Percentiles rank a stretch among this genome's conserved stretches.
These are phyloP conservation scores for Neotoma lepida DNA, from an alignment of 2,113 vertebrate genomes.

Conservation along the genomic window DNA sequence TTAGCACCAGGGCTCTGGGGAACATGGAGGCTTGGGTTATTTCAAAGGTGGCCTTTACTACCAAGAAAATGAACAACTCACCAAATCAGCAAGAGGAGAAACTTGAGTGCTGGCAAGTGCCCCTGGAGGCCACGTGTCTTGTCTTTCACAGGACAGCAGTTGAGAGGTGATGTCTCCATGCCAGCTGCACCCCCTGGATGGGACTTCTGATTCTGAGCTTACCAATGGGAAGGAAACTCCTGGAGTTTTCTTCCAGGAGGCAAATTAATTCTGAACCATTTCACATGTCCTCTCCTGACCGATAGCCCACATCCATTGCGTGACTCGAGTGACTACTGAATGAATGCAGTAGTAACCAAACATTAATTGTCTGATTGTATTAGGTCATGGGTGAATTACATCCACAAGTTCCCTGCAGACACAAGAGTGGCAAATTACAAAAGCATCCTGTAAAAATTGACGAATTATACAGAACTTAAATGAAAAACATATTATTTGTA, in stretches of 20 bases:
- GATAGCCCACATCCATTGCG: neutral
- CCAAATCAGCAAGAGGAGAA: neutral
- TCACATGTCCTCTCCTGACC: neutral
- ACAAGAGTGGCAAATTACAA: neutral
- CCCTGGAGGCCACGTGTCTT: neutral
- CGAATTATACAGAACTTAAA: neutral
- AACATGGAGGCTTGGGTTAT: neutral
- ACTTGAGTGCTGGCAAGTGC: neutral
- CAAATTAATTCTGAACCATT: neutral
- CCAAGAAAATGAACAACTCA: neutral
- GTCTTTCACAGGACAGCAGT: neutral
- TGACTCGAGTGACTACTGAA: neutral
- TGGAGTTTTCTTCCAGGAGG: neutral
- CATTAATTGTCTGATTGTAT: neutral
- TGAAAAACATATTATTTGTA: conserved; percentile 1
- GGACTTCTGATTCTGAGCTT: neutral
- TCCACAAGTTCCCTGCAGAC: neutral
- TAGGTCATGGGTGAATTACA: neutral
- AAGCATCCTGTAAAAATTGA: neutral
- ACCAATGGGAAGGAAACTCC: neutral
- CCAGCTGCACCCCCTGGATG: neutral
- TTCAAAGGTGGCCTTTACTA: neutral
- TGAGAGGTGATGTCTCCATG: neutral
- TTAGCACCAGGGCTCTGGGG: neutral
- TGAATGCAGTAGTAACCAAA: neutral